These are phyloP conservation scores for Leptosomus discolor DNA, from an alignment of 2,113 vertebrate genomes.

Conservation along the genomic window DNA sequence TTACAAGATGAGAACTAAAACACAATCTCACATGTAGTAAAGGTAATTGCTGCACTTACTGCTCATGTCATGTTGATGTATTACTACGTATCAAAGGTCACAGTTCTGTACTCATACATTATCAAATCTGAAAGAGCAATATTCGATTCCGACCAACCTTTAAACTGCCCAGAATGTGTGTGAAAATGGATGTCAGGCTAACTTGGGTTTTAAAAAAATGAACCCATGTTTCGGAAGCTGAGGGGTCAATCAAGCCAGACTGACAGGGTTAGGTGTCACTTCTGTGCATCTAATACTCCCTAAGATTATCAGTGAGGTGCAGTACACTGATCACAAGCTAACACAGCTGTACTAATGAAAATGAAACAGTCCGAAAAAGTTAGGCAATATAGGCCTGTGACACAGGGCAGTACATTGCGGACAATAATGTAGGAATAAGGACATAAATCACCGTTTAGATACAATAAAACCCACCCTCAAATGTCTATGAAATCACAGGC, in stretches of 20 bases:
- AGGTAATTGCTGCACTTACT: slow-evolving; percentile 92
- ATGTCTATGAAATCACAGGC: not conserved
- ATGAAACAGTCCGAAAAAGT: slow-evolving; percentile 80
- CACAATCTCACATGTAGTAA: slow-evolving; percentile 68
- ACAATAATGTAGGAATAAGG: slow-evolving; percentile 69
- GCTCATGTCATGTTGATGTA: slow-evolving; percentile 94
- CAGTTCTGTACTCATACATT: slow-evolving; percentile 97
- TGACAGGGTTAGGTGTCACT: slow-evolving; percentile 82
- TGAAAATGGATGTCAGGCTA: slow-evolving; percentile 75
- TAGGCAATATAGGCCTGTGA: slow-evolving; percentile 64
- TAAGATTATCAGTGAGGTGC: slow-evolving; percentile 90
- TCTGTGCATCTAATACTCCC: slow-evolving; percentile 82
- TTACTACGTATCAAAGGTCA: slow-evolving; percentile 92
- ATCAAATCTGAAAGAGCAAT: slow-evolving; percentile 97
- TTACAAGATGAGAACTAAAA: slow-evolving; percentile 68
- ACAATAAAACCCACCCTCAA: slow-evolving; percentile 54
- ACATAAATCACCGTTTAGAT: slow-evolving; percentile 76
- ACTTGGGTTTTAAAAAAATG: slow-evolving; percentile 68
- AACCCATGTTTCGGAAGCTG: slow-evolving; percentile 84
- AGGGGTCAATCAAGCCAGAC: slow-evolving; percentile 91
- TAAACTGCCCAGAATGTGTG: slow-evolving; percentile 79
- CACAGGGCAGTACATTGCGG: slow-evolving; percentile 67
- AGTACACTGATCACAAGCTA: slow-evolving; percentile 90
- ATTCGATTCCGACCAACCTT: slow-evolving; percentile 85
- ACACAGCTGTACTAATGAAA: slow-evolving; percentile 91